Evolutionary conservation across 2,113 vertebrate genomes (phyloP).

Genomic region (Paradoxurus hermaphroditus): DNA sequence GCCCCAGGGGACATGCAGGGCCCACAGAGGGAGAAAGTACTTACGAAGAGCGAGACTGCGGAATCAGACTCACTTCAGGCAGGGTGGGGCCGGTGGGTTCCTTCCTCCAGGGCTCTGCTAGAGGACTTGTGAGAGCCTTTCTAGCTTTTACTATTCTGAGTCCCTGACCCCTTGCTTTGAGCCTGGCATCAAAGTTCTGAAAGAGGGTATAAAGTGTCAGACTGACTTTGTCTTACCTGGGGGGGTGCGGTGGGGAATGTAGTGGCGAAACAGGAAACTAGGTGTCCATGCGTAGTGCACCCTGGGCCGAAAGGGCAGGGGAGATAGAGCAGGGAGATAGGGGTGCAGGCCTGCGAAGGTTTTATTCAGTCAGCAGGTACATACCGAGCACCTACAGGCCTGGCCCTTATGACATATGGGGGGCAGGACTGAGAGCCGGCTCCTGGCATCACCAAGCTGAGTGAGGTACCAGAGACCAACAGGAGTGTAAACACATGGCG

Average conservation of each 20-base stretch:
- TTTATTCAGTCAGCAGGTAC: background rate
- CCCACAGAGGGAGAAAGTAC: background rate
- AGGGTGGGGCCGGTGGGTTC: fast-evolving
- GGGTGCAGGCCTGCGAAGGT: background rate
- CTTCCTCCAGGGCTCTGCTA: fast-evolving
- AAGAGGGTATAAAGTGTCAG: background rate
- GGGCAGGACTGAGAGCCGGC: background rate
- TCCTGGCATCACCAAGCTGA: background rate
- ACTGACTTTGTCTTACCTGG: background rate
- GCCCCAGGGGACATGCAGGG: background rate
- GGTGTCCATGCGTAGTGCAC: fast-evolving
- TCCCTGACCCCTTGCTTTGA: background rate
- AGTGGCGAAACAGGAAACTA: no score
- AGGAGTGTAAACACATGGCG: fast-evolving
- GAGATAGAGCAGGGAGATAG: no score
- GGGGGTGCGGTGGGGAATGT: no score
- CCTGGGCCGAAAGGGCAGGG: fast-evolving
- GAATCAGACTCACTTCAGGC: background rate
- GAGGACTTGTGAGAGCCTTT: background rate
- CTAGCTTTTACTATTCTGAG: background rate
- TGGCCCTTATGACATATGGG: background rate
- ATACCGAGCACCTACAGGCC: fast-evolving
- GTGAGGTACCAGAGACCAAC: background rate
- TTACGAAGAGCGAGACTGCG: background rate
- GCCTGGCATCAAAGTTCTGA: background rate